phyloP scores from a whole-genome alignment of 2,797 vertebrate genomes.

The Vultur gryphus region DNA sequence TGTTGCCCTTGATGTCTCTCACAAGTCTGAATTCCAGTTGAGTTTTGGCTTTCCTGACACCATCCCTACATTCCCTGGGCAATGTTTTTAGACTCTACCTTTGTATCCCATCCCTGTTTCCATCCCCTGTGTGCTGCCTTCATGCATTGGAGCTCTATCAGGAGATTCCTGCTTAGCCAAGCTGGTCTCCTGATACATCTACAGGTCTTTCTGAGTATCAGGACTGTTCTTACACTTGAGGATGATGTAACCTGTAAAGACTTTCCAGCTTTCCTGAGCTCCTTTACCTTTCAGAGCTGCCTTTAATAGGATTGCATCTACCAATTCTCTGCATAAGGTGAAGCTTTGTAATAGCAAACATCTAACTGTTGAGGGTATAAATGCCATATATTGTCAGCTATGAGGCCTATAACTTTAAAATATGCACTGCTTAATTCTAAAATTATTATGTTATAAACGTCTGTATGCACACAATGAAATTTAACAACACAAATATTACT shows the following conservation, averaged over 20 bases:
- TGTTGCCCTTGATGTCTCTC: background rate
- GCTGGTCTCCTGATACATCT: background rate
- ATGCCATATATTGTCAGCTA: background rate
- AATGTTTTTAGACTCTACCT: background rate
- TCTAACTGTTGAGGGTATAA: background rate
- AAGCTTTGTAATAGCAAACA: background rate
- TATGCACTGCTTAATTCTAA: background rate
- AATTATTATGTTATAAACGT: background rate
- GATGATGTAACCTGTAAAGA: background rate
- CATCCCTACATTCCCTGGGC: background rate
- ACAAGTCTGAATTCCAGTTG: background rate
- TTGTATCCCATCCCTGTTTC: background rate
- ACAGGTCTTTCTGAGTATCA: background rate
- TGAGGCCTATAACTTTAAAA: background rate
- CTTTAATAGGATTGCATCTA: background rate
- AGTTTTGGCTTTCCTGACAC: background rate
- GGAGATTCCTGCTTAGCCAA: background rate
- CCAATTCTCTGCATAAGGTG: background rate
- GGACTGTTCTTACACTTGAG: background rate
- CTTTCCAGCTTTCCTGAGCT: background rate
- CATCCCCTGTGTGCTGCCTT: background rate
- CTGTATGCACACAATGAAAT: background rate
- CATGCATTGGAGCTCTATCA: background rate
- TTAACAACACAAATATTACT: background rate
- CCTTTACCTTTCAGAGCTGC: background rate